Evolutionary conservation across 2,888 invertebrate genomes (phyloP).

Genomic region (Flabesymbios commensalis): DNA sequence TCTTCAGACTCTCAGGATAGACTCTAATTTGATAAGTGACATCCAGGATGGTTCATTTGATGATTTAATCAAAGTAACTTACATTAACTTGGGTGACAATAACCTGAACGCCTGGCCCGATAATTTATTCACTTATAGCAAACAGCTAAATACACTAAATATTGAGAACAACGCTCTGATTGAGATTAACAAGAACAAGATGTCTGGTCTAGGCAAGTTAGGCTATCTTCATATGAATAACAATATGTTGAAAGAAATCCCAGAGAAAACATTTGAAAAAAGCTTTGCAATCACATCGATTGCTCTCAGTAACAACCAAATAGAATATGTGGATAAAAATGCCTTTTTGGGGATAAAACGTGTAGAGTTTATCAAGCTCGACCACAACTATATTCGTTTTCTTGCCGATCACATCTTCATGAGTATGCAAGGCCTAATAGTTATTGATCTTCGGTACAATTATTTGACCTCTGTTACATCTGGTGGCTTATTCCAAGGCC

Average conservation of each 20-base stretch:
- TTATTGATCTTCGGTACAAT: constrained; percentile 11
- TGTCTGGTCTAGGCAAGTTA: constrained; percentile 9
- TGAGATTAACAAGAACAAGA: not conserved
- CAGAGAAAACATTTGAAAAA: not conserved
- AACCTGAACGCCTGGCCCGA: not conserved
- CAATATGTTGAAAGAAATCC: constrained; percentile 3
- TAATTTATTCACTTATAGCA: constrained; percentile 1
- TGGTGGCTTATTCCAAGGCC: not conserved
- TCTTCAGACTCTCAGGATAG: not conserved
- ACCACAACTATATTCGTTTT: constrained; percentile 1
- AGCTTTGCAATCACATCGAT: not conserved
- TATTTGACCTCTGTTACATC: not conserved
- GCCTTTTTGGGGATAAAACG: constrained; percentile 7
- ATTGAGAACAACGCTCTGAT: constrained; percentile 6
- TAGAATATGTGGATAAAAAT: not conserved
- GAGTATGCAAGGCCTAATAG: not conserved
- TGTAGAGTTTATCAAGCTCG: constrained; percentile 4
- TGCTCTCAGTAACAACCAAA: constrained; percentile 6
- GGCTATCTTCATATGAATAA: constrained; percentile 11
- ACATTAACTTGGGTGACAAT: constrained; percentile 10
- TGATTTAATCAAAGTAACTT: not conserved
- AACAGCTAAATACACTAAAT: not conserved
- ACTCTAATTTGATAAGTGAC: not conserved
- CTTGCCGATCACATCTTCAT: constrained; percentile 2
- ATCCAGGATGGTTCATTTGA: not conserved